Percentiles rank a stretch among this genome's conserved stretches.
phyloP scores from a whole-genome alignment of 2,113 vertebrate species.

The Gallinago jamesoni region DNA sequence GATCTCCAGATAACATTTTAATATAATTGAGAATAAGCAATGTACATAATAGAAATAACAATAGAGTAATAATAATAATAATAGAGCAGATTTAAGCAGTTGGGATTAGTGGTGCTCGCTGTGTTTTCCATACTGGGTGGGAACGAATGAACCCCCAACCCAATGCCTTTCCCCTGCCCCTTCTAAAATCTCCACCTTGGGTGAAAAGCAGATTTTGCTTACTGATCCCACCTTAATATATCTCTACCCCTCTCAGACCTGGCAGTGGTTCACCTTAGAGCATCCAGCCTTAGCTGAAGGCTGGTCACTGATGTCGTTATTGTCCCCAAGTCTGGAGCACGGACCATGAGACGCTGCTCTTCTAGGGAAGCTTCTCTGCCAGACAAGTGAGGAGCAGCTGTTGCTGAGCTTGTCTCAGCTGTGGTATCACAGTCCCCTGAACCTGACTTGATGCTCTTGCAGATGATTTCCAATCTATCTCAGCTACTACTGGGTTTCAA shows the following conservation, averaged over 20 bases:
- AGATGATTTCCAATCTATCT: not conserved
- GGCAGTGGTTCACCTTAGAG: not conserved
- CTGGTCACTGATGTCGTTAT: not conserved
- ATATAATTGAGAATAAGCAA: conserved; percentile 2
- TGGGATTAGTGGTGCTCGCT: not conserved
- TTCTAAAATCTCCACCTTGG: not conserved
- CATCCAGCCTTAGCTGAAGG: not conserved
- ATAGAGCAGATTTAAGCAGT: not conserved
- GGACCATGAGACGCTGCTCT: not conserved
- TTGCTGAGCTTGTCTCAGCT: not conserved
- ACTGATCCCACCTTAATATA: not conserved
- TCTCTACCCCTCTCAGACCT: not conserved
- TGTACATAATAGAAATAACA: not conserved
- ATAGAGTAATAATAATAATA: not conserved
- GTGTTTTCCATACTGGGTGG: not conserved
- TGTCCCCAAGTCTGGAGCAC: not conserved
- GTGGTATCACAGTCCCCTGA: no score
- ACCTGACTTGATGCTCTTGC: not conserved
- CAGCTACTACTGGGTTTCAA: not conserved
- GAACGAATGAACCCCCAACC: not conserved
- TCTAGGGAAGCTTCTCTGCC: not conserved
- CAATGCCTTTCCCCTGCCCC: not conserved
- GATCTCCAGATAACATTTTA: not conserved
- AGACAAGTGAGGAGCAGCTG: not conserved
- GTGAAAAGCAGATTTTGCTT: not conserved